Conservation (phyloP, 2,113 vertebrate species). For the Scortum barcoo region DNA sequence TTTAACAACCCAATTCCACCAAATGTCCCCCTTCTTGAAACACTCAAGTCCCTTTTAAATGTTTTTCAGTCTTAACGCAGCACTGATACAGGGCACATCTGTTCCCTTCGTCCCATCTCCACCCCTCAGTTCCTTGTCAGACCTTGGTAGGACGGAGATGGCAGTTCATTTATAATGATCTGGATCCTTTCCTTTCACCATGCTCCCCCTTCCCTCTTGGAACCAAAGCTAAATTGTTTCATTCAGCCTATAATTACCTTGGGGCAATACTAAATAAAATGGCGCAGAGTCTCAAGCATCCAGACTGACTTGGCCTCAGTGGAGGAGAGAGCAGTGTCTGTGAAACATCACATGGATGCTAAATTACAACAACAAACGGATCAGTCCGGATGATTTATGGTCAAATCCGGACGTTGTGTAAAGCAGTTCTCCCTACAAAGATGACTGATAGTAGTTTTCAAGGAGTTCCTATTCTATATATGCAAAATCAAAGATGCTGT, state of each 20-base stretch:
- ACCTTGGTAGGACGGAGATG: constrained; percentile 20
- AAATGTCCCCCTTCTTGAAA: constrained; percentile 28
- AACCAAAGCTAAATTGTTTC: constrained; percentile 65
- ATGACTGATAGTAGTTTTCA: background rate
- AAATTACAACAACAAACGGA: background rate
- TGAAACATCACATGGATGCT: constrained; percentile 13
- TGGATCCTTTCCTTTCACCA: constrained; percentile 39
- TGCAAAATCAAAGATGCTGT: background rate
- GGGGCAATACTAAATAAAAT: constrained; percentile 46
- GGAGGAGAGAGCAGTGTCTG: constrained; percentile 11
- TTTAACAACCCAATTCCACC: constrained; percentile 60
- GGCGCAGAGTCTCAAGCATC: constrained; percentile 27
- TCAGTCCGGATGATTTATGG: constrained; percentile 9
- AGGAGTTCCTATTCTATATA: background rate
- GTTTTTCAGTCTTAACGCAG: constrained; percentile 38
- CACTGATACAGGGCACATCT: constrained; percentile 22
- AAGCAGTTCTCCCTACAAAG: too few species aligned
- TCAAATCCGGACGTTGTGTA: background rate
- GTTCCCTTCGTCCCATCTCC: constrained; percentile 17
- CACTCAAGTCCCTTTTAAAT: constrained; percentile 12
- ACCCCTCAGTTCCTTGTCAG: constrained; percentile 2
- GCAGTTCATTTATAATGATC: constrained; percentile 57
- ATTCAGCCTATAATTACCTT: constrained; percentile 60
- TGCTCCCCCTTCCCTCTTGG: constrained; percentile 28
- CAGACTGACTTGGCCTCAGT: constrained; percentile 17